Percentiles rank a stretch among this genome's conserved stretches.
phyloP scores from a whole-genome alignment of 2,113 vertebrate genomes.

The Melanerpes formicivorus region DNA sequence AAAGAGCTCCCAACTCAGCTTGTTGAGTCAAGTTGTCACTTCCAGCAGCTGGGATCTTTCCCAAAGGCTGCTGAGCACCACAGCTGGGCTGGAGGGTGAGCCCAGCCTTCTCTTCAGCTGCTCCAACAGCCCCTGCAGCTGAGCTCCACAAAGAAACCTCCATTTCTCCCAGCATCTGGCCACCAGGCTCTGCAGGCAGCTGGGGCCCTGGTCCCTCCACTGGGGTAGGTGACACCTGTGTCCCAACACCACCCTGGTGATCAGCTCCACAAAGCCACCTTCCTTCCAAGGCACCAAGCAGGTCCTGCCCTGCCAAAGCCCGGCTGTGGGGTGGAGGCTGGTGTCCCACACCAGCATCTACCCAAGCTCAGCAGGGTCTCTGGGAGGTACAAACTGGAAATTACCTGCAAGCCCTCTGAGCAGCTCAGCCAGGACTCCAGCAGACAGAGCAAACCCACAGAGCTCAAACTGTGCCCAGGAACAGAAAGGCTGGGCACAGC shows the following conservation, averaged over 20 bases:
- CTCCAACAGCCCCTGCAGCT: background rate
- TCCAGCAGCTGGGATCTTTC: conserved; percentile 55
- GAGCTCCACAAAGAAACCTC: background rate
- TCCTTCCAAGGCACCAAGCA: fast-evolving
- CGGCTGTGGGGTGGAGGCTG: background rate
- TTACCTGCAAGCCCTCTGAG: fast-evolving
- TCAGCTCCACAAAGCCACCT: fast-evolving
- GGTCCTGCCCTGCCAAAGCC: background rate
- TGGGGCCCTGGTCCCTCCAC: background rate
- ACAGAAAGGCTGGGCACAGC: background rate
- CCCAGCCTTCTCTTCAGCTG: background rate
- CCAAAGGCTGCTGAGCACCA: background rate
- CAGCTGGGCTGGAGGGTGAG: background rate
- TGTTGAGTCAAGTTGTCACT: conserved; percentile 31
- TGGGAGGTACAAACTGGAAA: fast-evolving
- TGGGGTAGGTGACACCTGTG: background rate
- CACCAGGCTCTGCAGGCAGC: background rate
- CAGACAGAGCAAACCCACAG: background rate
- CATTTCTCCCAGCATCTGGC: background rate
- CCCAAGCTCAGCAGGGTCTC: background rate
- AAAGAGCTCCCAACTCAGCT: conserved; percentile 24
- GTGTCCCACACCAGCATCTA: background rate
- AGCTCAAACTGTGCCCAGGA: background rate
- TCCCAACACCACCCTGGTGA: background rate
- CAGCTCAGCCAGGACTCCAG: background rate